Evolutionary conservation across 2,113 vertebrate species (phyloP), one percentile per base, ranked within the genome.

Genomic region (Anoura caudifer): DNA sequence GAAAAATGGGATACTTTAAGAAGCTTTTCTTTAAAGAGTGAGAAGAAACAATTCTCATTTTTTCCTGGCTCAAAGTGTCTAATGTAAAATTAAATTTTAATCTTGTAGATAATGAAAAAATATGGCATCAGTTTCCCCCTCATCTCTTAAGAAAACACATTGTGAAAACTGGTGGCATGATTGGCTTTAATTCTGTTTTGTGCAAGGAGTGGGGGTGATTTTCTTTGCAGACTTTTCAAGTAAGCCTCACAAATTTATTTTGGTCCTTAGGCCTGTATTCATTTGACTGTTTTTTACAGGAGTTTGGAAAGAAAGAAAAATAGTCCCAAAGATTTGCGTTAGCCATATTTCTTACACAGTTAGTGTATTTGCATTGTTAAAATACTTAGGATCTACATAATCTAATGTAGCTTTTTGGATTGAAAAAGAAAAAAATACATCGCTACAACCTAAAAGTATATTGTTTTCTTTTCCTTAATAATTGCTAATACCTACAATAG

Each of bases 381-480:
- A 82, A 56, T 76, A 67, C 47, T 83, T 84, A 76, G 20, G 14
- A 41, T 80, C 22, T 52, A 20, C 45, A 47, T 95, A 47, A 75
- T 76, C 33, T 72, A 83, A 59, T 90, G 36, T 94, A 54, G 43
- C 38, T 56, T 80, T 22, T 63, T 97, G 31, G 67, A 2, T 65
- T 91, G 14, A 17, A 69, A 86, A 91, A 43, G 72, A 50, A 72
- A 81, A 80, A 7, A 24, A 38, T 4, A 47, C 5, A 1, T 67
- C 77, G 41, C 31, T 95, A 26, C 10, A 91, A 52, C 61, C 92
- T 93, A 41, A 38, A 65, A 73, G 28, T 26, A 0, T 43, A 43
- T 80, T 96, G 80, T 84, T 90, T 16, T 88, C 59, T 84, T 87
- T 95, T 83, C 52, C 50, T 85, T 94, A 52, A 45, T 84, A 93